A percentile compares a stretch with the other conserved stretches of the same genome.
phyloP scores from a whole-genome alignment of 2,888 invertebrate species.

The Colostygia pectinataria region DNA sequence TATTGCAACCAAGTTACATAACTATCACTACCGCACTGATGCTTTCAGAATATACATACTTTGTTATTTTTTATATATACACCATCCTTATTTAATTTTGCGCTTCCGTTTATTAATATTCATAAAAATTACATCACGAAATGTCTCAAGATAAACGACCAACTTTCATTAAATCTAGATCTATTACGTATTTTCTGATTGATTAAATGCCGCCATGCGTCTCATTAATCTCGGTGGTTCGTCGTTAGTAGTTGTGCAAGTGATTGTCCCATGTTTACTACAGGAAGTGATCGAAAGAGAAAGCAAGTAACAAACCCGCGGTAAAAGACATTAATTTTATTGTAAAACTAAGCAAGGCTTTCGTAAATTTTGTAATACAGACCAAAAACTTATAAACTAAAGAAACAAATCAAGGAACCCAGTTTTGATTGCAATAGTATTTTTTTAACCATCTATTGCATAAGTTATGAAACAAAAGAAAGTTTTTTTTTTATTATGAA shows the following conservation, averaged over 20 bases:
- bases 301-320: background rate
- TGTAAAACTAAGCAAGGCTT: too few species aligned
- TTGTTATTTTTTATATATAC: background rate
- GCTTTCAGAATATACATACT: too few species aligned
- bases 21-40: too few species aligned
- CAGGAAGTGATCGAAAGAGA: constrained; percentile 10
- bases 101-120: constrained; percentile 7
- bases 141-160: constrained; percentile 2
- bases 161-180: constrained; percentile 19
- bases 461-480: too few species aligned
- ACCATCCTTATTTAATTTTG: background rate
- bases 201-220: constrained; percentile 9
- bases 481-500: too few species aligned
- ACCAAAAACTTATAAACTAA: too few species aligned
- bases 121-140: constrained; percentile 15
- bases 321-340: too few species aligned
- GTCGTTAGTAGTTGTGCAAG: constrained; percentile 13
- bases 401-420: too few species aligned
- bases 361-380: too few species aligned
- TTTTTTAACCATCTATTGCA: too few species aligned
- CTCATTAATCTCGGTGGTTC: constrained; percentile 12
- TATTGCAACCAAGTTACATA: too few species aligned
- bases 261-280: constrained; percentile 12
- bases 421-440: too few species aligned
- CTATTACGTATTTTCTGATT: constrained; percentile 12